These are phyloP conservation scores for Battus philenor DNA, from an alignment of 1,140 invertebrate species.

Conservation along the genomic window DNA sequence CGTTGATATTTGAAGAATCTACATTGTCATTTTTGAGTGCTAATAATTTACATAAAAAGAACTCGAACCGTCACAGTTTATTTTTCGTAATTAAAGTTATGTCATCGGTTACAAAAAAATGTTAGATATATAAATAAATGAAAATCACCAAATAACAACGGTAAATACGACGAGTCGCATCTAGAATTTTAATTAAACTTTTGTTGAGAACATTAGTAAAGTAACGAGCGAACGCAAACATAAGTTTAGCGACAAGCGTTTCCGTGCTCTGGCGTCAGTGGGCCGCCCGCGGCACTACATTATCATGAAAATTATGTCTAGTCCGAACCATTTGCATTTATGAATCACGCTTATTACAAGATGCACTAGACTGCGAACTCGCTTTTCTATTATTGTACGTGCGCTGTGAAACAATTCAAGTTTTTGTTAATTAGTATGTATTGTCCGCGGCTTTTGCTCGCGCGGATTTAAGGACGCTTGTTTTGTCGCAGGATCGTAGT, in stretches of 20 bases:
- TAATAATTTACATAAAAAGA: no score
- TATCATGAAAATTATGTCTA: constrained; percentile 11
- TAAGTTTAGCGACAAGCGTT: constrained; percentile 6
- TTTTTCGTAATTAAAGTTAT: no score
- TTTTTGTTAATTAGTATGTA: constrained; percentile 17
- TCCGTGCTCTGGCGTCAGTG: constrained; percentile 10
- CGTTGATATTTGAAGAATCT: no score
- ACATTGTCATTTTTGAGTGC: no score
- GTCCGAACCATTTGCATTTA: constrained; percentile 17
- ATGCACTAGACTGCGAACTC: constrained; percentile 16
- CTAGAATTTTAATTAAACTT: no score
- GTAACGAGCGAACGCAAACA: no score
- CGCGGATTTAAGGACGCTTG: constrained; percentile 12
- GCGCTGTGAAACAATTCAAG: constrained; percentile 18
- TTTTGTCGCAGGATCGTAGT: constrained; percentile 13
- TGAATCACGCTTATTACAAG: constrained; percentile 17
- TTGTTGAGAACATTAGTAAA: no score
- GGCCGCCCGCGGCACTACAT: background rate
- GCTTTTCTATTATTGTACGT: constrained; percentile 15
- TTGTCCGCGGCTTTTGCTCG: constrained; percentile 14
- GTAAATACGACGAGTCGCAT: no score
- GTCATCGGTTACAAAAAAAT: no score
- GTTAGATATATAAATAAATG: no score
- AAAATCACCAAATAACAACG: no score
- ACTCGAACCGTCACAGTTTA: no score